Evolutionary conservation across 2,888 invertebrate genomes (phyloP).

Genomic region (Sinotaia quadrata): DNA sequence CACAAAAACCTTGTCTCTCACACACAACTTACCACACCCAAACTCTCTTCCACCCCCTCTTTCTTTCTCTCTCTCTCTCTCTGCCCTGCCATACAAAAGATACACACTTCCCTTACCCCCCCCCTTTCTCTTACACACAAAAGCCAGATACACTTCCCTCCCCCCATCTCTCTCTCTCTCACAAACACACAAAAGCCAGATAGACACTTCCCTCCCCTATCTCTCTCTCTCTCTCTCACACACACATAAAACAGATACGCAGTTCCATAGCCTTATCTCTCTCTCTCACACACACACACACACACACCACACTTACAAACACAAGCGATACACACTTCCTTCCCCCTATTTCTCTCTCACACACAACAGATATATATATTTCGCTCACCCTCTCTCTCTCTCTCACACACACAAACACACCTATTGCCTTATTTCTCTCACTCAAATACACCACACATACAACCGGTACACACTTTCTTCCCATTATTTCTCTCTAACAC

Average conservation of each 20-base stretch:
- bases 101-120: no score
- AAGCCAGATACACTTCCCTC: background rate
- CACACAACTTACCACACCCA: no score
- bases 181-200: background rate
- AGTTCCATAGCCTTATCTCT: background rate
- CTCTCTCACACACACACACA: background rate
- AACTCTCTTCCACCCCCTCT: no score
- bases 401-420: slow-evolving; percentile 9
- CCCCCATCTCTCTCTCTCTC: background rate
- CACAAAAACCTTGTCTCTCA: no score
- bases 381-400: slow-evolving; percentile 27
- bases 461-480: slow-evolving; percentile 43
- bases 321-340: no score
- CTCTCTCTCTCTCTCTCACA: background rate
- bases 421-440: background rate
- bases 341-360: slow-evolving; percentile 12
- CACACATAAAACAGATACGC: background rate
- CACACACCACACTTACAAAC: background rate
- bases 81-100: no score
- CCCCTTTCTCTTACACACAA: no score
- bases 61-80: no score
- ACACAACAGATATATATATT: slow-evolving; percentile 6
- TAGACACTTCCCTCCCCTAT: no score
- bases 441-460: slow-evolving; percentile 40
- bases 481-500: slow-evolving; percentile 21